phyloP scores from a whole-genome alignment of 2,113 vertebrate species.

The Sapayoa aenigma region DNA sequence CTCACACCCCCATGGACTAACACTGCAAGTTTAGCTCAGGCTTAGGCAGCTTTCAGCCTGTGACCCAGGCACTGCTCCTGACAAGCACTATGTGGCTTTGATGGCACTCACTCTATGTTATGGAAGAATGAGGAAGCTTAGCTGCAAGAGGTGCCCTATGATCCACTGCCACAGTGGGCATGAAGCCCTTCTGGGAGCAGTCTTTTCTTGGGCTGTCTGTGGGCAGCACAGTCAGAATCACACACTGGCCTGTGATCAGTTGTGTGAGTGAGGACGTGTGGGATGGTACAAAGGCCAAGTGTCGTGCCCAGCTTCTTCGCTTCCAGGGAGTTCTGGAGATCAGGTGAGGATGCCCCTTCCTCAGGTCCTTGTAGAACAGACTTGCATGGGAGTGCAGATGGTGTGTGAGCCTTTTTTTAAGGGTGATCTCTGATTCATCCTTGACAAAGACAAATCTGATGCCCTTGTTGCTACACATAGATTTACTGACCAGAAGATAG shows the following conservation, averaged over 20 bases:
- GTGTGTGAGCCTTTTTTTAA: background rate
- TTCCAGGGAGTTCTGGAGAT: background rate
- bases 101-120: background rate
- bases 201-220: background rate
- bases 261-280: background rate
- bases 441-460: background rate
- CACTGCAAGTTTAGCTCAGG: background rate
- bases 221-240: background rate
- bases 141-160: background rate
- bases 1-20: background rate
- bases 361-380: background rate
- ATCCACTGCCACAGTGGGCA: background rate
- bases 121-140: background rate
- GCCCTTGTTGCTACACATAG: background rate
- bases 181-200: background rate
- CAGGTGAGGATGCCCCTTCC: background rate
- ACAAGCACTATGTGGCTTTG: background rate
- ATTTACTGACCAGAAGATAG: background rate
- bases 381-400: fast-evolving
- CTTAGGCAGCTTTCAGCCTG: background rate
- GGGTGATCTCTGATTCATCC: background rate
- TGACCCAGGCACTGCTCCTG: background rate
- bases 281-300: background rate
- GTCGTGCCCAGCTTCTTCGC: background rate
- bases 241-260: too few species aligned